Conservation (phyloP, 1,140 invertebrate genomes). For the Calephelis nemesis region DNA sequence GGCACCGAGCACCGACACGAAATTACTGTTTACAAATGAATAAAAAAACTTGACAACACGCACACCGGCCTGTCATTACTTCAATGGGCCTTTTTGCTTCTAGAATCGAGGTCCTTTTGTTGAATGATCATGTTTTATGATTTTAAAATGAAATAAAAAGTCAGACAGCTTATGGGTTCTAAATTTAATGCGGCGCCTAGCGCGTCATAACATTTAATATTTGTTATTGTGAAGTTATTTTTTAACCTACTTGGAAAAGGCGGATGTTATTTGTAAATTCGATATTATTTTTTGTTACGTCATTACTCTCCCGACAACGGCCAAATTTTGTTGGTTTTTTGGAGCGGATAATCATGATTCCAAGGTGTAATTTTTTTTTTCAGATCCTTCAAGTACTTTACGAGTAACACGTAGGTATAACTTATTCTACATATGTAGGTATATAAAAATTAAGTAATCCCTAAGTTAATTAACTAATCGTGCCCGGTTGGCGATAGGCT, state of each 20-base stretch:
- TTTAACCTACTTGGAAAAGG: not conserved
- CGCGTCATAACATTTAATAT: not conserved
- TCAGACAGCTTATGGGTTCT: conserved; percentile 7
- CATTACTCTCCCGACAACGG: too few relatives aligned
- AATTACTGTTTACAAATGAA: conserved; percentile 27
- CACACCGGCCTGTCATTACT: conserved; percentile 23
- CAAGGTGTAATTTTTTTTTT: too few relatives aligned
- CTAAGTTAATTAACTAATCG: too few relatives aligned
- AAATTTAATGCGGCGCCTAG: conserved; percentile 14
- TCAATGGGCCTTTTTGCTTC: conserved; percentile 16
- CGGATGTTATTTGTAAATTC: too few relatives aligned
- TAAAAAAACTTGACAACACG: conserved; percentile 20
- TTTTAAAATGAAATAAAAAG: conserved; percentile 9
- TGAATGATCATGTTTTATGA: conserved; percentile 15
- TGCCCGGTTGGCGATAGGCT: too few relatives aligned
- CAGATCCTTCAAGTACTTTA: too few relatives aligned
- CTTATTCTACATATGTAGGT: too few relatives aligned
- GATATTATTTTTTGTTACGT: too few relatives aligned
- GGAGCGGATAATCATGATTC: too few relatives aligned
- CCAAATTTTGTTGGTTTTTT: too few relatives aligned
- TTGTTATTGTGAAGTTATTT: not conserved
- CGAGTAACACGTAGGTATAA: too few relatives aligned
- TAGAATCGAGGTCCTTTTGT: conserved; percentile 18
- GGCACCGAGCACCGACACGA: conserved; percentile 23
- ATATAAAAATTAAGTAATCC: too few relatives aligned